Evolutionary conservation across 2,888 invertebrate species (phyloP).

Genomic region (Digitonthophagus gazella): DNA sequence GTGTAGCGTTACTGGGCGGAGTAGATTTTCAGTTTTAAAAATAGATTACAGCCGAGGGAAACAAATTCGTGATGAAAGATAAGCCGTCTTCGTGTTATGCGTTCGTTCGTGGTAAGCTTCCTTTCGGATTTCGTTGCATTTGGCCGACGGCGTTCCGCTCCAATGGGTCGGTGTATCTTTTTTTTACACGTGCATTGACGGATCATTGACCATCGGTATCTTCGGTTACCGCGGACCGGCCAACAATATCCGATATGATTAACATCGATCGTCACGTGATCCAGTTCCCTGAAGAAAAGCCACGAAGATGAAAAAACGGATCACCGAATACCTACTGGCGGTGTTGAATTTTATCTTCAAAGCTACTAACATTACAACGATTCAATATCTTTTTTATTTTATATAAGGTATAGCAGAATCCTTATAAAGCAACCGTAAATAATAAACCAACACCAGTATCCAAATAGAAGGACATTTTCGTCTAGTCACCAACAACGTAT

Average conservation of each 20-base stretch:
- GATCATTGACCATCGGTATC: background rate
- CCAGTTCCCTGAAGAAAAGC: background rate
- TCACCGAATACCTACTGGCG: too few species aligned
- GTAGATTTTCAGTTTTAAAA: background rate
- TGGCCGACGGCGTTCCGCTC: background rate
- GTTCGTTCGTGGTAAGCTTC: constrained; percentile 6
- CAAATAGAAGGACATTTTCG: constrained; percentile 4
- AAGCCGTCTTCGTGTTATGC: background rate
- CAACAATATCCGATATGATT: background rate
- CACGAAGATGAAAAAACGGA: background rate
- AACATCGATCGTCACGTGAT: background rate
- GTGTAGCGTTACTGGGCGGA: constrained; percentile 29
- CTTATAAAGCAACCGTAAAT: background rate
- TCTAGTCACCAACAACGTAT: constrained; percentile 19
- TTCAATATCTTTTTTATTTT: background rate
- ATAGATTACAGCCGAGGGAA: background rate
- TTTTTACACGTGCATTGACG: background rate
- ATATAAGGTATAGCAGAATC: too few species aligned
- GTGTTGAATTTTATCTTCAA: too few species aligned
- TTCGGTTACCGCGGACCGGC: background rate
- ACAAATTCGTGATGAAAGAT: background rate
- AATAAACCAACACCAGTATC: background rate
- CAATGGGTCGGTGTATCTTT: background rate
- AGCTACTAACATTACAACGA: too few species aligned
- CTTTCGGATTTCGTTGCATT: background rate